phyloP scores from a whole-genome alignment of 2,113 vertebrate species.

The Galeopterus variegatus region DNA sequence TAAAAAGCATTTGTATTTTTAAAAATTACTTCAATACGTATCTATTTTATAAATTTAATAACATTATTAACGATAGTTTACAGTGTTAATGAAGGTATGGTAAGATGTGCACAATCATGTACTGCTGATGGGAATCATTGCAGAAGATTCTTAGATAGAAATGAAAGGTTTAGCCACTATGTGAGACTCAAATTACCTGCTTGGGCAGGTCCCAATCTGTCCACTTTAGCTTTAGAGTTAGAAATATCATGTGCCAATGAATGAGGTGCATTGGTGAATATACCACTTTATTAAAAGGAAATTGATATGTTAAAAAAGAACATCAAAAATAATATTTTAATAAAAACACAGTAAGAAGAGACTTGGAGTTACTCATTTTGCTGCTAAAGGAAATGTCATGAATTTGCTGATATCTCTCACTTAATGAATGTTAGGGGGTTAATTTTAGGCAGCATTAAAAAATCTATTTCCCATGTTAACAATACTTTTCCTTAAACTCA shows the following conservation, averaged over 20 bases:
- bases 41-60: not conserved
- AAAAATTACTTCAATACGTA: not conserved
- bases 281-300: not conserved
- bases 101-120: not conserved
- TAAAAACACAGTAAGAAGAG: conserved; percentile 3
- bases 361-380: not conserved
- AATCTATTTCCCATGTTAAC: not conserved
- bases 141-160: not conserved
- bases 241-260: not conserved
- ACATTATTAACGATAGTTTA: not conserved
- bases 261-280: not conserved
- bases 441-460: not conserved
- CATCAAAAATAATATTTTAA: conserved; percentile 53
- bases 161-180: not conserved
- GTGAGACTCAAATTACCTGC: not conserved
- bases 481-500: not conserved
- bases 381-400: not conserved
- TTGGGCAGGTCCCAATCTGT: not conserved
- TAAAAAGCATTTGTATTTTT: not conserved
- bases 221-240: not conserved
- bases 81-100: not conserved
- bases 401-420: not conserved
- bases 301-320: not conserved
- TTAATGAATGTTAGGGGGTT: conserved; percentile 35
- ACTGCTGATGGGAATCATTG: not conserved